Percentiles rank a stretch among this genome's conserved stretches.
Conservation (phyloP, 2,113 vertebrate species). For the Seriola dumerili region DNA sequence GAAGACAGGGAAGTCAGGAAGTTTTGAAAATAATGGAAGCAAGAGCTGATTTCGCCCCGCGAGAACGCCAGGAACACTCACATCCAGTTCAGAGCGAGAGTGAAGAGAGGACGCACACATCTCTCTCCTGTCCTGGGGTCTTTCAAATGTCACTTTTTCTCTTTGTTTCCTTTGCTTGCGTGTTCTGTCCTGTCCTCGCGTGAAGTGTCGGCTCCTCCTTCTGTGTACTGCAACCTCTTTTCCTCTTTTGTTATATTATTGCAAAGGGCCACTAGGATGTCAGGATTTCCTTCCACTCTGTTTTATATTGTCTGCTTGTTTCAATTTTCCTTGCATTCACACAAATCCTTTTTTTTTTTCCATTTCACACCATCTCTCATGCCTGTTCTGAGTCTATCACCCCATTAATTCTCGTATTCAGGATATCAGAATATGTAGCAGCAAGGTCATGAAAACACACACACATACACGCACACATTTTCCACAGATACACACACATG, state of each 20-base stretch:
- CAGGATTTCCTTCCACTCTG: constrained; percentile 4
- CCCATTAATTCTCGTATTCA: neutral
- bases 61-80: constrained; percentile 58
- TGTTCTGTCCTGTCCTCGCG: constrained; percentile 41
- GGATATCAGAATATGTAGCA: constrained; percentile 7
- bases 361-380: neutral
- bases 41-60: constrained; percentile 43
- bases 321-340: constrained; percentile 13
- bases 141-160: constrained; percentile 73
- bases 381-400: neutral
- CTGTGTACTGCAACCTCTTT: constrained; percentile 24
- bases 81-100: constrained; percentile 50
- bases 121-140: constrained; percentile 52
- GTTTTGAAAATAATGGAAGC: constrained; percentile 54
- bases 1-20: constrained; percentile 47
- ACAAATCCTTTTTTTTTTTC: constrained; percentile 8
- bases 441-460: constrained; percentile 55
- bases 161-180: constrained; percentile 28
- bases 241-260: constrained; percentile 49
- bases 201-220: constrained; percentile 25
- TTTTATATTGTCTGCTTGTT: constrained; percentile 13
- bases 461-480: constrained; percentile 20
- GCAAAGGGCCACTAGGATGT: constrained; percentile 49
- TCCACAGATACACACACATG: neutral
- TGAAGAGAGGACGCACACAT: constrained; percentile 35